Percentiles rank a stretch among this genome's conserved stretches.
phyloP scores from a whole-genome alignment of 2,113 vertebrate species.

The Pelodiscus sinensis region DNA sequence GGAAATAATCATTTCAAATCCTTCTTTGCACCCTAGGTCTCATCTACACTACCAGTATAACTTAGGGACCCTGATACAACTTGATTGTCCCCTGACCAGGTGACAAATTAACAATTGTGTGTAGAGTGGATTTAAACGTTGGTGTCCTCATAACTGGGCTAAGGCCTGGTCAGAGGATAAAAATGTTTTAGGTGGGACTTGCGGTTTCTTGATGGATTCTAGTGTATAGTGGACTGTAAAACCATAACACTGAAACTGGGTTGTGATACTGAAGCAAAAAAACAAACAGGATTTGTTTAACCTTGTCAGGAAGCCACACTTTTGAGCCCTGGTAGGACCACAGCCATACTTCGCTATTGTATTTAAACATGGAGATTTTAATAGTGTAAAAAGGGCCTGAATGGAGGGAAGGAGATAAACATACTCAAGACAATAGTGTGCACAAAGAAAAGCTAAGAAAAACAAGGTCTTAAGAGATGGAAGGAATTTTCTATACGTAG shows the following conservation, averaged over 20 bases:
- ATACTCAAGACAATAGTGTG: not conserved
- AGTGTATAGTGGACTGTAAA: not conserved
- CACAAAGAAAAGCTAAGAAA: not conserved
- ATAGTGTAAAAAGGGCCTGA: not conserved
- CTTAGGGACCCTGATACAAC: not conserved
- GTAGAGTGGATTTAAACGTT: not conserved
- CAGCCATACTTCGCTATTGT: not conserved
- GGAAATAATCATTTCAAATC: not conserved
- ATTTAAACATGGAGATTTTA: not conserved
- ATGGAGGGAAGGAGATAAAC: not conserved
- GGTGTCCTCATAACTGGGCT: not conserved
- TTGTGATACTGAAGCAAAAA: not conserved
- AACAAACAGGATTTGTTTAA: not conserved
- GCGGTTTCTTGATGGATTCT: not conserved
- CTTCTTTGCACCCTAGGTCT: not conserved
- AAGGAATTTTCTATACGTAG: not conserved
- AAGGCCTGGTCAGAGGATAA: not conserved
- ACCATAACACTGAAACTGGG: not conserved
- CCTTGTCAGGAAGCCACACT: not conserved
- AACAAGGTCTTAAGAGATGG: not conserved
- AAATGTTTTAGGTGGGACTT: not conserved
- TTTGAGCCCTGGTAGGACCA: not conserved
- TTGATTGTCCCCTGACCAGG: accelerated
- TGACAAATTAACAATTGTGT: not conserved
- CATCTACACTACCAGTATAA: not conserved